Base-by-base conservation (phyloP, 2,888 invertebrate species). In the Augiades crinisus region DNA sequence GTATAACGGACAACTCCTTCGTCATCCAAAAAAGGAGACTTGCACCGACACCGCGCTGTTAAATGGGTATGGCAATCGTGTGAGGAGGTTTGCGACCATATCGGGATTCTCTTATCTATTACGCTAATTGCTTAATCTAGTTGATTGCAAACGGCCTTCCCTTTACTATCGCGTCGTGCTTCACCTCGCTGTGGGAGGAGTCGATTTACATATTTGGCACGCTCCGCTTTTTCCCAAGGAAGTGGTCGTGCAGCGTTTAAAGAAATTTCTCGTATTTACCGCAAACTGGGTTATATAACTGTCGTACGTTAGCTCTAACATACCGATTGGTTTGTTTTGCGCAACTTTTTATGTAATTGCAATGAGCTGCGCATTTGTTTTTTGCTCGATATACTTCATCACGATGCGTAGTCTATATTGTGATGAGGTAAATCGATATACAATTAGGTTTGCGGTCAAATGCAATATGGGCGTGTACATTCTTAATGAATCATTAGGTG, bases 11-110 rank as follows among this genome's bases (percentile, higher is more conserved):
- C 65, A 63, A 63, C 72, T 71, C 67, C 69, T 62, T 68, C 64
- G 64, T 56, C 60, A 61, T 43, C 83, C 81, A 61, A 80, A 73
- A 78, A 66, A 60, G 76, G 81, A 68, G 80, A 76, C 72, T 72
- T 59, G 78, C 62, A 58, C 45, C 31, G 45, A 56, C 64, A 55
- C 55, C n/a, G n/a, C n/a, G n/a, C n/a, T n/a, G n/a, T n/a, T n/a
- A 12, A 8, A 30, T 30, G 12, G 30, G 54, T 57, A 61, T 44
- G 47, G 51, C 37, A 12, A 36, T 31, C 51, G 30, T 40, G 16
- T 16, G 37, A 43, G 31, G 41, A 44, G 30, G 43, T 50, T 16
- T 31, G 33, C 24, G 40, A 47, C 46, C 52, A 38, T 47, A 47
- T 38, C 14, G 13, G 38, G 49, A 34, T 52, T 47, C 17, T 47